Conservation (phyloP, 2,113 vertebrate genomes). For the Trogon surrucura region DNA sequence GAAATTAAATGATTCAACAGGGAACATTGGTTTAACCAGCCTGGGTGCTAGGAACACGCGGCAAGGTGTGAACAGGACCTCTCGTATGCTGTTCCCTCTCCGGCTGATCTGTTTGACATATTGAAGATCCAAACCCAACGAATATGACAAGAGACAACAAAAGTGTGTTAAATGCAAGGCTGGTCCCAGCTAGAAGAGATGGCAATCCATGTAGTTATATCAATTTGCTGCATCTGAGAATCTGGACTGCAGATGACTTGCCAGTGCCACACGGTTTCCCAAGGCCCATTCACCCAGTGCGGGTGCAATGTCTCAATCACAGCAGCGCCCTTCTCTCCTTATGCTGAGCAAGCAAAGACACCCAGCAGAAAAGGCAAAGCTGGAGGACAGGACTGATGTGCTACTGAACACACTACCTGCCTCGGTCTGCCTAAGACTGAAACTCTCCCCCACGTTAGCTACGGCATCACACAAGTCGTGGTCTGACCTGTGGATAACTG, state of each 20-base stretch:
- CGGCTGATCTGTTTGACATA: not conserved
- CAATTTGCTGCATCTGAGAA: not conserved
- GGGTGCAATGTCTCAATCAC: not conserved
- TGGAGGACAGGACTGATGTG: not conserved
- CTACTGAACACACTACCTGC: not conserved
- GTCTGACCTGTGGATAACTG: not conserved
- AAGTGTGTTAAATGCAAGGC: not conserved
- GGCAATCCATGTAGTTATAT: not conserved
- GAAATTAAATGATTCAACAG: too few relatives aligned
- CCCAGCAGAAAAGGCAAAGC: not conserved
- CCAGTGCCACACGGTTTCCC: not conserved
- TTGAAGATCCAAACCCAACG: not conserved
- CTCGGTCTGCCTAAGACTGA: not conserved
- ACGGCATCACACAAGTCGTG: not conserved
- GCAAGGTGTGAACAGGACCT: too few relatives aligned
- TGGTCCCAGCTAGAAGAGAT: not conserved
- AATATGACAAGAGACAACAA: not conserved
- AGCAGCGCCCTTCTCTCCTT: not conserved
- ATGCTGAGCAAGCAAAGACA: not conserved
- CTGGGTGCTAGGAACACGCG: too few relatives aligned
- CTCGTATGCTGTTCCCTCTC: not conserved
- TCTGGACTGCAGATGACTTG: rapidly evolving
- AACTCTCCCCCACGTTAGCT: not conserved
- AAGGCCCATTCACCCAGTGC: not conserved
- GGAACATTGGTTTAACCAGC: too few relatives aligned